Conservation (phyloP, 2,888 invertebrate genomes). For the Mesodorylaimus sp. region DNA sequence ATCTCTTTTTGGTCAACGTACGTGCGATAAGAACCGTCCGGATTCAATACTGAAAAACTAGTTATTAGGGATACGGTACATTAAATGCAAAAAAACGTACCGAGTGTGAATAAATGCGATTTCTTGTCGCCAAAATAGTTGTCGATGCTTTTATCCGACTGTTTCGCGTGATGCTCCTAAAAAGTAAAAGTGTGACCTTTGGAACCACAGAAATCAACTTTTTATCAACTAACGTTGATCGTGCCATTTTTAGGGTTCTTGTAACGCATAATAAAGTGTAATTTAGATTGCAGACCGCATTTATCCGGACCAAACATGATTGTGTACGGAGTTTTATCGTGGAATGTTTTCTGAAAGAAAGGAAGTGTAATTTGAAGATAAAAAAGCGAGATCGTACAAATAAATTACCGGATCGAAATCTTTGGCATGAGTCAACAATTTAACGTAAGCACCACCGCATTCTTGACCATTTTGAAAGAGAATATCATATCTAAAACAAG, state of each 20-base stretch:
- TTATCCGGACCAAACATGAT: slow-evolving; percentile 99
- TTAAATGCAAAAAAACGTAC: slow-evolving; percentile 26
- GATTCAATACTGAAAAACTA: slow-evolving; percentile 42
- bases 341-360: slow-evolving; percentile 48
- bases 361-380: slow-evolving; percentile 8
- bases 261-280: slow-evolving; percentile 77
- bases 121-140: slow-evolving; percentile 60
- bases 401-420: slow-evolving; percentile 45
- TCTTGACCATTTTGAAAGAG: slow-evolving; percentile 83
- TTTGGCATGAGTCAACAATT: slow-evolving; percentile 58
- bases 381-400: neutral
- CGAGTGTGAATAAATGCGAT: slow-evolving; percentile 63
- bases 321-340: slow-evolving; percentile 89
- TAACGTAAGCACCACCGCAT: slow-evolving; percentile 93
- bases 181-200: slow-evolving; percentile 10
- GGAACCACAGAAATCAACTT: neutral
- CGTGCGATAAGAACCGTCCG: slow-evolving; percentile 62
- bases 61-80: slow-evolving; percentile 6
- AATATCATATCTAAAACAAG: slow-evolving; percentile 36
- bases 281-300: slow-evolving; percentile 60
- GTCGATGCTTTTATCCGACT: slow-evolving; percentile 46
- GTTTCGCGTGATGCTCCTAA: slow-evolving; percentile 81
- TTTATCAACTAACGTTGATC: slow-evolving; percentile 40
- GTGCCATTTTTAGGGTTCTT: slow-evolving; percentile 76
- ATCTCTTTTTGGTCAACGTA: slow-evolving; percentile 52